Evolutionary conservation across 2,797 vertebrate genomes (phyloP).

Genomic region (Scolopax rusticola): DNA sequence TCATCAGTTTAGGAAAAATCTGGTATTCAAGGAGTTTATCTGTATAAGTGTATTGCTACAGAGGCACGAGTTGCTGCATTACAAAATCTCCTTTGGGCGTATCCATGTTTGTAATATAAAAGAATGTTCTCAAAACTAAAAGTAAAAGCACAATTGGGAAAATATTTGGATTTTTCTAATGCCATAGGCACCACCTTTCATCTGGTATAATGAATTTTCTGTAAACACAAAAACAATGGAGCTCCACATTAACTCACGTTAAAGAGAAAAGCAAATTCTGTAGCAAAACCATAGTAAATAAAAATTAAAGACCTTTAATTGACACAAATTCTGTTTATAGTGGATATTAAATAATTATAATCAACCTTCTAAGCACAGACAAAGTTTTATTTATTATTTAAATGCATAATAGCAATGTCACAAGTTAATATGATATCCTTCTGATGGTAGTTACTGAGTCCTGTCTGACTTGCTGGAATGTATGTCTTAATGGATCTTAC

Average conservation of each 20-base stretch:
- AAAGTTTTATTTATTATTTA: background rate
- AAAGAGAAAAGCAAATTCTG: background rate
- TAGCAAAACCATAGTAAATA: background rate
- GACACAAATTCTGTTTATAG: background rate
- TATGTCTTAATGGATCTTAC: background rate
- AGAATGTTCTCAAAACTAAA: constrained; percentile 14
- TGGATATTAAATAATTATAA: background rate
- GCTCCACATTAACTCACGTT: background rate
- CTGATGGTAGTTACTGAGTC: background rate
- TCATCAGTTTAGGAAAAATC: background rate
- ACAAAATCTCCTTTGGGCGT: background rate
- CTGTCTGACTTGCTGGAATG: background rate
- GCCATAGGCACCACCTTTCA: background rate
- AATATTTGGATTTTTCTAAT: constrained; percentile 9
- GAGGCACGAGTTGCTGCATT: background rate
- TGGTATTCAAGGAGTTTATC: background rate
- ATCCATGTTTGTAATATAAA: background rate
- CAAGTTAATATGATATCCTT: background rate
- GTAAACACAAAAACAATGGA: background rate
- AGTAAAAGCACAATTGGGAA: background rate
- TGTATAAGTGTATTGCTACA: background rate
- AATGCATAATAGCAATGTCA: background rate
- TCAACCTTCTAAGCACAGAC: background rate
- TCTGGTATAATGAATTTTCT: background rate
- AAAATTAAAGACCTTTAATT: background rate